Evolutionary conservation across 2,113 vertebrate genomes (phyloP), one percentile per base, ranked within the genome.

Genomic region (Centropus bengalensis): DNA sequence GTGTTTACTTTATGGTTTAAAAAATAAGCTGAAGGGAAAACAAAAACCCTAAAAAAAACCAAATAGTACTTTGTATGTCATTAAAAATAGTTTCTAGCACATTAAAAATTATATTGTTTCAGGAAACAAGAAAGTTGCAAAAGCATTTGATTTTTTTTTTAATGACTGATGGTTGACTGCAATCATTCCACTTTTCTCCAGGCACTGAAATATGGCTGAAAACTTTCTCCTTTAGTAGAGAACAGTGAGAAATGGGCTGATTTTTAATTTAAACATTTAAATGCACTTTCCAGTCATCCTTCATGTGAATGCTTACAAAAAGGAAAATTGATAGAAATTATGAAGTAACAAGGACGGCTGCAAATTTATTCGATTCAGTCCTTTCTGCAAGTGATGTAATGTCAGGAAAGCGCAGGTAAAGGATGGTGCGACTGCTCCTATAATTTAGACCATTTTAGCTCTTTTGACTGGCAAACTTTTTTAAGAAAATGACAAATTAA

Each of bases 11-110:
- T 96, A 88, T 38, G 95, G 87, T 94, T 96, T 94, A 76, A 90
- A 94, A 95, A 95, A 88, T 56, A 89, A 97, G 94, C 95, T 95
- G 88, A 96, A 93, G 94, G 94, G 94, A 95, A 95, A 96, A 94
- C 70, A 95, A 91, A 63, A 60, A 5, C 14, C 49, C 63, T 33
- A 55, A 79, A 93, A 90, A 78, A 93, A 90, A 80, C 28, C 94
- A 94, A 93, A 81, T 7, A 94, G 90, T 77, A 94, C 88, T 97
- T 96, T 95, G 95, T 96, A 90, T 94, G 94, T 97, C 90, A 96
- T 97, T 97, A 96, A 88, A 78, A 96, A 74, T 52, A 83, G 94
- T 89, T 96, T 71, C 93, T 93, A 71, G 85, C 8, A 0, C 94
- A 91, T 95, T 96, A 93, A 69, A 78, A 40, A 8, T 1, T 47